phyloP scores from a whole-genome alignment of 2,113 vertebrate species.

The Strix aluco region DNA sequence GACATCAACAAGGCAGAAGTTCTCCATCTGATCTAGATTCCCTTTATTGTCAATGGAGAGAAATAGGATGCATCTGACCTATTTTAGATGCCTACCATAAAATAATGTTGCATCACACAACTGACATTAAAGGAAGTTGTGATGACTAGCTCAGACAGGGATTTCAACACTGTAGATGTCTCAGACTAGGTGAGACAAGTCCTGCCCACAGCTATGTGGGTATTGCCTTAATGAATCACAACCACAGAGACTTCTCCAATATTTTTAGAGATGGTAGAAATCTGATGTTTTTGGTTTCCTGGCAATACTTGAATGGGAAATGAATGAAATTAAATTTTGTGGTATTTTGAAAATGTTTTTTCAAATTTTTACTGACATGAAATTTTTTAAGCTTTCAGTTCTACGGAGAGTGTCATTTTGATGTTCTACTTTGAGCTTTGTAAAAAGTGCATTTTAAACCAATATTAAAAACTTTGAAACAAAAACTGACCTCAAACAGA shows the following conservation, averaged over 20 bases:
- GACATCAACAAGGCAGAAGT: not conserved
- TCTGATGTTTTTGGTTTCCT: constrained; percentile 4
- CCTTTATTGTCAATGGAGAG: not conserved
- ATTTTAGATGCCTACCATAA: constrained; percentile 16
- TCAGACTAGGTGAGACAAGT: constrained; percentile 56
- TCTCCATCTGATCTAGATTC: not conserved
- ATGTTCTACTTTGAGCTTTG: not conserved
- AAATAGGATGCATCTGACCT: not conserved
- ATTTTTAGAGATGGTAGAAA: constrained; percentile 48
- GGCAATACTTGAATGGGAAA: constrained; percentile 33
- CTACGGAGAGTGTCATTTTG: not conserved
- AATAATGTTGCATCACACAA: not conserved
- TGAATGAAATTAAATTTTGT: constrained; percentile 31
- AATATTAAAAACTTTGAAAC: not conserved
- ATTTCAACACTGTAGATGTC: constrained; percentile 44
- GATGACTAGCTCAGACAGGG: constrained; percentile 31
- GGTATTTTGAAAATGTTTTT: not conserved
- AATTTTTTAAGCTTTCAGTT: not conserved
- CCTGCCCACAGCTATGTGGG: constrained; percentile 46
- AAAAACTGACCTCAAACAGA: not conserved
- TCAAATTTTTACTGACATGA: not conserved
- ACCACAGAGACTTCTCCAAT: constrained; percentile 22
- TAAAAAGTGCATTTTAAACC: not conserved
- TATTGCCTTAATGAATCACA: constrained; percentile 58
- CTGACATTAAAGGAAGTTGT: constrained; percentile 18